Conservation (phyloP, 1,140 invertebrate genomes). For the Antheraea pernyi region DNA sequence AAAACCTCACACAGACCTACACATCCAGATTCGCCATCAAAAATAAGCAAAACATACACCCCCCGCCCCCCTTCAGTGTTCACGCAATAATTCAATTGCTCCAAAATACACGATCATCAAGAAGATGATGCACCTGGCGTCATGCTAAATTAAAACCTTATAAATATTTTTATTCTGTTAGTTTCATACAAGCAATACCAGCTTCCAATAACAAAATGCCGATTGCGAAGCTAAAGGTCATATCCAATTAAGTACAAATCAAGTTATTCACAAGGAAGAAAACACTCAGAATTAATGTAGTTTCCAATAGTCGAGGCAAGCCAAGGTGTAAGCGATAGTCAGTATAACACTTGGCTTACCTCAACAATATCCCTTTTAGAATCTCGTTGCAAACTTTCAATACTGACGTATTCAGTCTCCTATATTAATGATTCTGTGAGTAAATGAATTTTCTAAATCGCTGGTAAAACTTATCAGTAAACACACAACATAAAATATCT, state of each 20-base stretch:
- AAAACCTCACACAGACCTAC: too few relatives aligned
- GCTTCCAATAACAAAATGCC: neutral
- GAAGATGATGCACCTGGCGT: too few relatives aligned
- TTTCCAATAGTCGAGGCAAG: conserved; percentile 25
- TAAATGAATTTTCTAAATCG: neutral
- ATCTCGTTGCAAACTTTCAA: conserved; percentile 51
- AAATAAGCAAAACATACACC: too few relatives aligned
- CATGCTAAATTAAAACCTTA: too few relatives aligned
- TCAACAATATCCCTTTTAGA: conserved; percentile 48
- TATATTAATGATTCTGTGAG: conserved; percentile 25
- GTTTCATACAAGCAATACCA: neutral
- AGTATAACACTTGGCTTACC: conserved; percentile 45
- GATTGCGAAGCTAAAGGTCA: conserved; percentile 3
- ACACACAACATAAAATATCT: neutral
- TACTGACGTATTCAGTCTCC: conserved; percentile 35
- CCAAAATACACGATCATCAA: too few relatives aligned
- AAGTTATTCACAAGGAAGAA: conserved; percentile 1
- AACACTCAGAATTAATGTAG: neutral
- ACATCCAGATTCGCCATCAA: too few relatives aligned
- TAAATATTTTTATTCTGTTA: neutral
- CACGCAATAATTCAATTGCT: too few relatives aligned
- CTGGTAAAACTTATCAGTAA: neutral
- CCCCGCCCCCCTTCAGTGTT: too few relatives aligned
- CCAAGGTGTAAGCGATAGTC: conserved; percentile 27
- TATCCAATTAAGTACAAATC: neutral